Base-by-base conservation (phyloP, 1,140 invertebrate species). In the Arctopsyche grandis region DNA sequence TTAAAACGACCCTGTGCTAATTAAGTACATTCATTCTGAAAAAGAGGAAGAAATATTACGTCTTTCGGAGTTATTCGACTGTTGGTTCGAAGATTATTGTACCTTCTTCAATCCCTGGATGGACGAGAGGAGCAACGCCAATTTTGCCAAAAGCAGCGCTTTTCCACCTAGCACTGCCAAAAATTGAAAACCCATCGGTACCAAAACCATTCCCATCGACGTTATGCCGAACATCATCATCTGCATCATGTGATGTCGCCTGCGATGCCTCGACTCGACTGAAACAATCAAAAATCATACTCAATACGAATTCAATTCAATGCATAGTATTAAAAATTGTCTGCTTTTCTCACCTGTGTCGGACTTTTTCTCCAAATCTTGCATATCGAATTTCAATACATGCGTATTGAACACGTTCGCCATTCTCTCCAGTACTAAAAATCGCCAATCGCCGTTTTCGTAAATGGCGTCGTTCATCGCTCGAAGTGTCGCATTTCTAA, bases 171-270 rank as follows among this genome's bases (percentile, higher is more conserved):
- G 86, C 0, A 94, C 92, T 0, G 93, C 93, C 0, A 95, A 86
- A 83, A 94, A 93, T 83, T 94, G 93, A 79, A 94, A 94, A 38
- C 93, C 93, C 91, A 95, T 92, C 0, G 93, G 93, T 9, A 94
- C 88, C 0, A 94, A 83, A 0, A 94, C 91, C 82, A 93, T 91
- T 0, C 92, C 92, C 83, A 94, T 90, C 12, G 93, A 89, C 0
- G 94, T 86, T 0, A 94, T 85, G 0, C 93, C 93, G 84, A 93
- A 93, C 89, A 94, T 91, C 89, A 94, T 90, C 82, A 94, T 89
- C 1, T 92, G 91, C 84, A 94, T 89, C 87, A 94, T 90, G 5
- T 91, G 89, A 14, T 90, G 89, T 14, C 89, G 89, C 0, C 90
- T 86, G 12, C 63, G 63, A 1, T 89, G 86, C 44, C 90, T 87